Percentiles rank a stretch among this genome's conserved stretches.
phyloP scores from a whole-genome alignment of 2,113 vertebrate species.

The Poecile atricapillus region DNA sequence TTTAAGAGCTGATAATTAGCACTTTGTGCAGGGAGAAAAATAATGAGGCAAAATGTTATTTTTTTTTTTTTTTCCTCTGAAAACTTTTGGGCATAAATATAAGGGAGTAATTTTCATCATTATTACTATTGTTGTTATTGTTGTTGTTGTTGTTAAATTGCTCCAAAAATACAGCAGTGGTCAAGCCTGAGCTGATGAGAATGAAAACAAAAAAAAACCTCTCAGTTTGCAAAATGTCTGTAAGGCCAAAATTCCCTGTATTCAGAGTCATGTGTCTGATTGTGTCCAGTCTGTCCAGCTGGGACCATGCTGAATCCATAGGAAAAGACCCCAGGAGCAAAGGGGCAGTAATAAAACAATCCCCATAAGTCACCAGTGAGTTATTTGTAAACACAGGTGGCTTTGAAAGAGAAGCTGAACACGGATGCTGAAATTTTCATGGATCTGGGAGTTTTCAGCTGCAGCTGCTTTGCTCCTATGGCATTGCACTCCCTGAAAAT shows the following conservation, averaged over 20 bases:
- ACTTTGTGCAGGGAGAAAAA: background rate
- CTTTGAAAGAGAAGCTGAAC: background rate
- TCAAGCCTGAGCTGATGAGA: background rate
- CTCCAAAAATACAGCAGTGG: background rate
- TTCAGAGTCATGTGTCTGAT: background rate
- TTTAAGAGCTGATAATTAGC: background rate
- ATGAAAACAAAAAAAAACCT: background rate
- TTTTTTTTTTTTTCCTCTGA: background rate
- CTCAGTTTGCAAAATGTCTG: background rate
- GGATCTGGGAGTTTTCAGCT: background rate
- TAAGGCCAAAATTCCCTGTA: background rate
- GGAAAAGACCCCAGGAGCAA: background rate
- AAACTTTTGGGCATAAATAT: background rate
- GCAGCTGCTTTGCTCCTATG: background rate
- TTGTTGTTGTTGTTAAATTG: background rate
- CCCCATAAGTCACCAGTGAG: accelerated
- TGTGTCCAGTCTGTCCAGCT: background rate
- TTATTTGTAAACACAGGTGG: background rate
- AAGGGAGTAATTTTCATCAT: background rate
- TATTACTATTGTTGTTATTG: background rate
- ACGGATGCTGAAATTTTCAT: background rate
- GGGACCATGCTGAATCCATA: background rate
- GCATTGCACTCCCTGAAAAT: background rate
- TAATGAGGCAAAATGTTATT: background rate
- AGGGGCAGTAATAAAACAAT: background rate